Evolutionary conservation across 1,140 invertebrate species (phyloP).

Genomic region (Mylabris phalerata): DNA sequence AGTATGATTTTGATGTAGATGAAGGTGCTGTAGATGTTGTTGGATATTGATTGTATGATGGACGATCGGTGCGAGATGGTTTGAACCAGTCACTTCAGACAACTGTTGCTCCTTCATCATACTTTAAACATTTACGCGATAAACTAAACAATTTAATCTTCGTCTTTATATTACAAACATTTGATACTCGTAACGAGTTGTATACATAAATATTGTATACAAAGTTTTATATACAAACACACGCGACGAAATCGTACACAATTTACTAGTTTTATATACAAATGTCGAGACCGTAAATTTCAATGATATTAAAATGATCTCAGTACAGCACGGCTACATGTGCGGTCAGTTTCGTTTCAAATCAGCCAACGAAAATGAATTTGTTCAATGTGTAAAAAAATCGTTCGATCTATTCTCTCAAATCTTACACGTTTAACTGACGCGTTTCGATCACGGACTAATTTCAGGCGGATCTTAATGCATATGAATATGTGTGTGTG

Average conservation of each 20-base stretch:
- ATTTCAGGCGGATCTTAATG: constrained; percentile 9
- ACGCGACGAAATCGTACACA: constrained; percentile 35
- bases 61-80: constrained; percentile 25
- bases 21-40: constrained; percentile 37
- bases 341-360: constrained; percentile 8
- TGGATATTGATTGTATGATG: constrained; percentile 35
- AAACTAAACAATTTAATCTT: constrained; percentile 37
- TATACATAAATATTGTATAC: constrained; percentile 42
- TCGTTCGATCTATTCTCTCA: too few species aligned
- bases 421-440: constrained; percentile 1
- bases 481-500: not conserved
- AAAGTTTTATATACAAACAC: constrained; percentile 40
- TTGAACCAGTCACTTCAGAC: constrained; percentile 28
- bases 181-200: constrained; percentile 35
- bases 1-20: constrained; percentile 33
- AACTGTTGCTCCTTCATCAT: constrained; percentile 42
- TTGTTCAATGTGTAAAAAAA: too few species aligned
- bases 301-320: constrained; percentile 32
- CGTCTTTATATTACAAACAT: constrained; percentile 38
- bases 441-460: not conserved
- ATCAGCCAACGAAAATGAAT: not conserved
- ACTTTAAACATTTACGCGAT: constrained; percentile 41
- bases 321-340: constrained; percentile 12
- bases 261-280: constrained; percentile 38
- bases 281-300: constrained; percentile 31